Conservation (phyloP, 1,140 invertebrate species). For the Pentalonia nigronervosa region DNA sequence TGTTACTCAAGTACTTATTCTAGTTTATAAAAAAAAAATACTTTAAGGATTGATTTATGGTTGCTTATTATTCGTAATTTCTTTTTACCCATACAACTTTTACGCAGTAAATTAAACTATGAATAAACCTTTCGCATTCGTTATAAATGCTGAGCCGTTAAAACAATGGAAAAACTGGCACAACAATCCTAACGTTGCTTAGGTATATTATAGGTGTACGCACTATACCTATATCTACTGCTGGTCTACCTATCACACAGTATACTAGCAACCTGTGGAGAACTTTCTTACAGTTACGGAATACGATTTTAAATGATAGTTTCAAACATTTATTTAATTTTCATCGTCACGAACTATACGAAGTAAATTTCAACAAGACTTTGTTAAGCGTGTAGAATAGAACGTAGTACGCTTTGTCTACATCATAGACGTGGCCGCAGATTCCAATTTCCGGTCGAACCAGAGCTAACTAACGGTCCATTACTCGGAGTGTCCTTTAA, state of each 20-base stretch:
- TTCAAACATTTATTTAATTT: constrained; percentile 25
- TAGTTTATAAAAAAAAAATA: not conserved
- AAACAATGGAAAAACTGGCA: not conserved
- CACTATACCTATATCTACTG: not conserved
- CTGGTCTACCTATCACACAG: not conserved
- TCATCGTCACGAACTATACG: not conserved
- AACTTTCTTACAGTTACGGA: not conserved
- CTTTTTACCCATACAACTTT: not conserved
- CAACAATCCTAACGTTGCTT: not conserved
- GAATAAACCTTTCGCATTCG: not conserved
- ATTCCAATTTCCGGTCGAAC: not conserved
- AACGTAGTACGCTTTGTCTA: not conserved
- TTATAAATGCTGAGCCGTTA: not conserved
- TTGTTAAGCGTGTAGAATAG: not conserved
- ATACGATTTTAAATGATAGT: not conserved
- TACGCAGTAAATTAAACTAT: not conserved
- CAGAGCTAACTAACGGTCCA: not conserved
- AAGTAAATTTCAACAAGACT: not conserved
- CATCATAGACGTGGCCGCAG: not conserved
- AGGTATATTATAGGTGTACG: not conserved
- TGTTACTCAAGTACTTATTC: not conserved
- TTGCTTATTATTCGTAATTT: not conserved
- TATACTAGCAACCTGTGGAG: not conserved
- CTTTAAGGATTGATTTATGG: not conserved
- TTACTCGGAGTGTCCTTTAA: not conserved